phyloP scores from a whole-genome alignment of 2,797 vertebrate genomes.

The Sarcophilus harrisii region DNA sequence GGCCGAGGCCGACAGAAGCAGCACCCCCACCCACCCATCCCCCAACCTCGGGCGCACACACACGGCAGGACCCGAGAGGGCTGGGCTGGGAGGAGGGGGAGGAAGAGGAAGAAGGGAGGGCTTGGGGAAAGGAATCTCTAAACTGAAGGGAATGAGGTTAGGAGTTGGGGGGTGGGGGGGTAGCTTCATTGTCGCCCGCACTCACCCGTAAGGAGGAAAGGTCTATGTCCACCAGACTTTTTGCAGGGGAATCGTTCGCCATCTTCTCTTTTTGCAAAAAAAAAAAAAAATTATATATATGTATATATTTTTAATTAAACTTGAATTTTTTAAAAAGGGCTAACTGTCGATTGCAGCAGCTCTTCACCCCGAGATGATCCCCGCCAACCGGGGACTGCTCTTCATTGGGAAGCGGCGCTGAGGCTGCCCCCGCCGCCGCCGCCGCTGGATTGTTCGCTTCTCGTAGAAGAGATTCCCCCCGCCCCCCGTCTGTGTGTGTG shows the following conservation, averaged over 20 bases:
- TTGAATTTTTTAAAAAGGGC: slow-evolving; percentile 19
- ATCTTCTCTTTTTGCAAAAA: slow-evolving; percentile 86
- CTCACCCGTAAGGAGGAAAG: slow-evolving; percentile 96
- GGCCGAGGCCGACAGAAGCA: slow-evolving; percentile 53
- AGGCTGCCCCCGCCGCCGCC: slow-evolving; percentile 76
- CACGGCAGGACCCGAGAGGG: neutral
- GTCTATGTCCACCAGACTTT: slow-evolving; percentile 98
- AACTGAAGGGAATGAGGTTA: neutral
- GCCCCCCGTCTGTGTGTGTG: slow-evolving; percentile 58
- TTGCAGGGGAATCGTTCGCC: slow-evolving; percentile 98
- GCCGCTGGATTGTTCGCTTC: slow-evolving; percentile 26
- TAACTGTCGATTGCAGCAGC: slow-evolving; percentile 4
- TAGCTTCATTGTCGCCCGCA: slow-evolving; percentile 47
- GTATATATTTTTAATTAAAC: neutral
- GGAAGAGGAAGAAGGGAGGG: neutral
- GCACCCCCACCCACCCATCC: slow-evolving; percentile 13
- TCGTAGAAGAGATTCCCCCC: slow-evolving; percentile 57
- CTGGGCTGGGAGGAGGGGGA: neutral
- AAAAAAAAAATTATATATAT: neutral
- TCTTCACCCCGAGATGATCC: slow-evolving; percentile 40
- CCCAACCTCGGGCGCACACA: neutral
- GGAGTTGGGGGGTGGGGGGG: neutral
- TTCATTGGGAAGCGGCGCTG: slow-evolving; percentile 34
- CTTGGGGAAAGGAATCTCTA: neutral
- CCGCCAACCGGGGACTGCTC: slow-evolving; percentile 35